Percentiles rank a stretch among this genome's conserved stretches.
Conservation (phyloP, 2,113 vertebrate species). For the Chinchilla lanigera region DNA sequence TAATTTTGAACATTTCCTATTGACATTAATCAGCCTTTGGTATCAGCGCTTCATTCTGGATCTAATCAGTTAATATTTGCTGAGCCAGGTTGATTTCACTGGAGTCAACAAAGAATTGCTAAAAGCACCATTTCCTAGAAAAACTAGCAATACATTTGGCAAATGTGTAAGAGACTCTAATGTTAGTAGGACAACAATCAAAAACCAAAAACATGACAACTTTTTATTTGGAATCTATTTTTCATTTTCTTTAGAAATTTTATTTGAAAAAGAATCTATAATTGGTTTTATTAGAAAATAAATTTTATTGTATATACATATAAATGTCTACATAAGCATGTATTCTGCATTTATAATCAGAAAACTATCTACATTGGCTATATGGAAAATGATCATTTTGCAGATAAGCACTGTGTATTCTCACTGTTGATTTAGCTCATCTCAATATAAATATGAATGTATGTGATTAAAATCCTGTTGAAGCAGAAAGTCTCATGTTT, state of each 20-base stretch:
- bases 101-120: conserved; percentile 55
- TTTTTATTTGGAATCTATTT: neutral
- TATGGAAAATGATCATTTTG: neutral
- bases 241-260: conserved; percentile 33
- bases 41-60: conserved; percentile 7
- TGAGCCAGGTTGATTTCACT: conserved; percentile 52
- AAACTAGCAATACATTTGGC: conserved; percentile 28
- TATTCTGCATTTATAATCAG: neutral
- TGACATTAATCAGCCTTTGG: neutral
- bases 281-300: neutral
- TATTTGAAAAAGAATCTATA: neutral
- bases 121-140: conserved; percentile 39
- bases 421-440: neutral
- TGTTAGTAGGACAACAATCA: neutral
- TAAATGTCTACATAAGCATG: neutral
- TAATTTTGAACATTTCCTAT: neutral
- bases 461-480: neutral
- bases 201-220: neutral
- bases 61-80: conserved; percentile 31
- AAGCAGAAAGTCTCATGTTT: neutral
- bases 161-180: neutral
- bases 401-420: neutral
- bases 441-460: neutral
- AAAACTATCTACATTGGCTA: neutral
- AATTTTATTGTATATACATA: no score